These are phyloP conservation scores for Cetonia aurata DNA, from an alignment of 2,888 invertebrate genomes.

Conservation along the genomic window DNA sequence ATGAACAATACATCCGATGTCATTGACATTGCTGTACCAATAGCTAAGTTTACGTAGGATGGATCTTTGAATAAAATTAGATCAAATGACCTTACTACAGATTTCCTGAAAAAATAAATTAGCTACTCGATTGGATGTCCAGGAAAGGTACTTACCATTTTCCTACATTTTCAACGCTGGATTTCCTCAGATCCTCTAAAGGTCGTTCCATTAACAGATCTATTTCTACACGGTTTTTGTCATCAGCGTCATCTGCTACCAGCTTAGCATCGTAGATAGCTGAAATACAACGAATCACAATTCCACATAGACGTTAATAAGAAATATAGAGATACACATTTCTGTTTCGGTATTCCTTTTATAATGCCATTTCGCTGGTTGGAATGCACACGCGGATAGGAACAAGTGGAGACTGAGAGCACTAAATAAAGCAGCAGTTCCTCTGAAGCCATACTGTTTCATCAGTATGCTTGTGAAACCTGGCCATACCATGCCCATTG, in stretches of 20 bases:
- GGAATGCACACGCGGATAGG: slow-evolving; percentile 78
- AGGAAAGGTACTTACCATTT: background rate
- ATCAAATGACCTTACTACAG: slow-evolving; percentile 69
- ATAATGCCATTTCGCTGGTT: slow-evolving; percentile 81
- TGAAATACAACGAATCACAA: background rate
- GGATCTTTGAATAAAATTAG: slow-evolving; percentile 74
- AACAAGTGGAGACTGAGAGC: slow-evolving; percentile 77
- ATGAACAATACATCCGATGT: slow-evolving; percentile 80
- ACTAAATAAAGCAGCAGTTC: slow-evolving; percentile 76
- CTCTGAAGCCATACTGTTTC: slow-evolving; percentile 76
- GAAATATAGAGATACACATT: background rate
- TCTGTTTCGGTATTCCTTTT: slow-evolving; percentile 53
- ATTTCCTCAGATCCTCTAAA: background rate
- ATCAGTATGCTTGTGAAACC: slow-evolving; percentile 73
- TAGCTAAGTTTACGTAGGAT: slow-evolving; percentile 76
- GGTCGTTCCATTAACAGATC: background rate
- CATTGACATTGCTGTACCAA: slow-evolving; percentile 77
- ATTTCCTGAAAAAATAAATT: slow-evolving; percentile 52
- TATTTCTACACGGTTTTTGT: background rate
- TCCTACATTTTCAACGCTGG: background rate
- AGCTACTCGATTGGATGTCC: too few species aligned
- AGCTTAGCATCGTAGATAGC: background rate
- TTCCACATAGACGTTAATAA: background rate
- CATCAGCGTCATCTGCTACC: background rate
- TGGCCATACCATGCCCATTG: slow-evolving; percentile 78